Percentiles rank a stretch among this genome's conserved stretches.
Evolutionary conservation across 2,113 vertebrate genomes (phyloP).

Genomic region (Xiphorhynchus elegans): DNA sequence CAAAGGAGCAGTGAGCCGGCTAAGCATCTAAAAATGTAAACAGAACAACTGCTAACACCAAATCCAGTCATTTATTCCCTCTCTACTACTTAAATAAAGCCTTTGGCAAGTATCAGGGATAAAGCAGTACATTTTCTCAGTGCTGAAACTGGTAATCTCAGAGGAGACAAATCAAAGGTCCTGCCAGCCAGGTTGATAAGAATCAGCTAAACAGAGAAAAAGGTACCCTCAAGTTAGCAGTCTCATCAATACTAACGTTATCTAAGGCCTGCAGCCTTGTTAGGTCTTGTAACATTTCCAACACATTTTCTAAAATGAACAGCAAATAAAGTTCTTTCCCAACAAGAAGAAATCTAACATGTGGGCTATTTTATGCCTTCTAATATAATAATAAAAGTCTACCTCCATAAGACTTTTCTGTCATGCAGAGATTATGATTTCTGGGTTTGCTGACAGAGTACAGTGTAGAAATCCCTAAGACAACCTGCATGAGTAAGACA

Average conservation of each 20-base stretch:
- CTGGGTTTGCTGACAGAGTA: not conserved
- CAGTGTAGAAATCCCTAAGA: not conserved
- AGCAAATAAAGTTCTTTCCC: not conserved
- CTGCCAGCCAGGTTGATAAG: not conserved
- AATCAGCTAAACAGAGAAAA: not conserved
- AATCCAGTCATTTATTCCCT: slow-evolving; percentile 23
- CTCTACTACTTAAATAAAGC: slow-evolving; percentile 3
- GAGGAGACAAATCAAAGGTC: slow-evolving; percentile 31
- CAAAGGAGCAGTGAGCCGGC: slow-evolving; percentile 15
- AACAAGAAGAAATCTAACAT: not conserved
- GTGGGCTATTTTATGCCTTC: not conserved
- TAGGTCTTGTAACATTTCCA: not conserved
- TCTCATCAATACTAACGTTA: not conserved
- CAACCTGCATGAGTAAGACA: not conserved
- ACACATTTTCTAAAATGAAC: not conserved
- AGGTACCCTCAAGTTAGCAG: not conserved
- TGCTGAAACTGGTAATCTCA: not conserved
- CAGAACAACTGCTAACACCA: slow-evolving; percentile 5
- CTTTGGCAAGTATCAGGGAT: not conserved
- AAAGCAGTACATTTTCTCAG: not conserved
- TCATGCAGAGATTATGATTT: not conserved
- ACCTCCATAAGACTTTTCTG: not conserved
- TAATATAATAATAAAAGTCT: not conserved
- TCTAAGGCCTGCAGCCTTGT: not conserved
- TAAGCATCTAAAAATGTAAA: not conserved